Base-by-base conservation (phyloP, 2,113 vertebrate genomes). In the Mesitornis unicolor region DNA sequence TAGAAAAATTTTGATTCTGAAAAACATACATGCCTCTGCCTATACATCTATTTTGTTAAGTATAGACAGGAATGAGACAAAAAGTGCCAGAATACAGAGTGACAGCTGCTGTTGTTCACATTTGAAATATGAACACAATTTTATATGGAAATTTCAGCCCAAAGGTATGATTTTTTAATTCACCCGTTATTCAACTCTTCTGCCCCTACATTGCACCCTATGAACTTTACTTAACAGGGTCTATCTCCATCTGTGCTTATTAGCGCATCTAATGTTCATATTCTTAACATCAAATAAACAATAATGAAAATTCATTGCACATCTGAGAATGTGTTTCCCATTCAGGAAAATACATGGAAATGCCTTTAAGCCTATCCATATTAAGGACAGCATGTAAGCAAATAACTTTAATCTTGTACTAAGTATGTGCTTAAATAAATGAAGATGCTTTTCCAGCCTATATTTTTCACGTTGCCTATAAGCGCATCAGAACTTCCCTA, bases 321-420 rank as follows among this genome's bases (percentile, higher is more conserved):
- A 75, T 77, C 79, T 75, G 40, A 45, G 60, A 80, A 80, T 60
- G 18, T 67, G 31, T 67, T 94, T 68, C 42, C 75, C 71, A 77
- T 95, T 92, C 75, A 95, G 82, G 71, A 90, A 97, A 93, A 96
- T 84, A 47, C 60, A 86, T 90, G 85, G 92, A 81, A 96, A 96
- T 95, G 80, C 85, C 83, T 93, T 78, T 94, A 96, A 96, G 88
- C 80, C 51, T 68, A 95, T 93, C 83, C 92, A 80, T 94, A 93
- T 84, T 94, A 88, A 92, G 90, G 93, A 74, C 68, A 86, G 85
- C 60, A 88, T 92, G 80, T 93, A 96, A 96, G 92, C 79, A 96
- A 95, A 94, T 96, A 96, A 91, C 93, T 96, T 90, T 86, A 96
- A 96, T 95, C 96, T 95, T 84, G 68, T 92, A 86, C 64, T 95